Percentiles rank a stretch among this genome's conserved stretches.
These are phyloP conservation scores for Sitophilus oryzae DNA, from an alignment of 1,140 invertebrate genomes.

Conservation along the genomic window DNA sequence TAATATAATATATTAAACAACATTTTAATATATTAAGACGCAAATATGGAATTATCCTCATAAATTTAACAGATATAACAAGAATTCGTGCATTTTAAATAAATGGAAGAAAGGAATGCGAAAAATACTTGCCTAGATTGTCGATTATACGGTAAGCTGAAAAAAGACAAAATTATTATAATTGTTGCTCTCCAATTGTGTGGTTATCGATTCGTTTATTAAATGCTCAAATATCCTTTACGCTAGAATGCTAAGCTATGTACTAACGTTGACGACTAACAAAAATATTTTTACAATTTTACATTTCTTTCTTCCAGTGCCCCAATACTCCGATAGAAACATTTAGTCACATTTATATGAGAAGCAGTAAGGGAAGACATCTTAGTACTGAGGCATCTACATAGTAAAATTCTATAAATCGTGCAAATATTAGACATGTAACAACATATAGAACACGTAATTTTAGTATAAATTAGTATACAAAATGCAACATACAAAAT, in stretches of 20 bases:
- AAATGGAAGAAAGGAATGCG: slow-evolving; percentile 27
- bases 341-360: not conserved
- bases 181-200: not conserved
- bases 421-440: slow-evolving; percentile 12
- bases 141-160: slow-evolving; percentile 28
- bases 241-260: slow-evolving; percentile 1
- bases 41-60: not conserved
- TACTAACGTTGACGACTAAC: slow-evolving; percentile 3
- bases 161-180: slow-evolving; percentile 23
- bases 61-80: slow-evolving; percentile 4
- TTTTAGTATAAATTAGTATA: not conserved
- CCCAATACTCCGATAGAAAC: slow-evolving; percentile 2
- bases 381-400: not conserved
- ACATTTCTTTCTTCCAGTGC: slow-evolving; percentile 27
- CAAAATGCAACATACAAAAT: not conserved
- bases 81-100: slow-evolving; percentile 6
- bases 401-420: slow-evolving; percentile 4
- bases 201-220: no score
- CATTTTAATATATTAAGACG: no score
- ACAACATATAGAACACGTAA: not conserved
- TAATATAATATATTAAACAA: no score
- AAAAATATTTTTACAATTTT: slow-evolving; percentile 20
- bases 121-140: slow-evolving; percentile 27
- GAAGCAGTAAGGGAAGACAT: slow-evolving; percentile 6
- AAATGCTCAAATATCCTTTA: not conserved